Conservation (phyloP, 2,113 vertebrate species). For the Narcine bancroftii region DNA sequence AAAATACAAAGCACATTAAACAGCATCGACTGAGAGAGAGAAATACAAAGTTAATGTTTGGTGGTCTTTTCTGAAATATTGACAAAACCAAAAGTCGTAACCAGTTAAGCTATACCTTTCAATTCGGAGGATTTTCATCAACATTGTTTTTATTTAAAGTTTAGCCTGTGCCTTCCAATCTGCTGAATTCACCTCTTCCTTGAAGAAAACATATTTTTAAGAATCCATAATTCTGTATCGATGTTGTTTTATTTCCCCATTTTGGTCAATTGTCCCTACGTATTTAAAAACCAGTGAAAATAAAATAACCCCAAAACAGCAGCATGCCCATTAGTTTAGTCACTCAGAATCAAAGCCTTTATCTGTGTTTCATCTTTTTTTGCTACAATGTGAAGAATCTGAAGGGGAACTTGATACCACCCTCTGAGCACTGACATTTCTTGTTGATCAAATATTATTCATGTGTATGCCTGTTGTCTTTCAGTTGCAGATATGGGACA, state of each 20-base stretch:
- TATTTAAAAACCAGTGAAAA: neutral
- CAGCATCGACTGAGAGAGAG: too few relatives aligned
- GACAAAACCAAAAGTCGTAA: neutral
- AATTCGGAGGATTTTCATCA: neutral
- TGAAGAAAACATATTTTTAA: neutral
- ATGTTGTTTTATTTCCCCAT: neutral
- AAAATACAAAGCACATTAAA: too few relatives aligned
- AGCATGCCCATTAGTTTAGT: neutral
- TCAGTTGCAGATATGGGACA: conserved; percentile 87
- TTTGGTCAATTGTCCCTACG: neutral
- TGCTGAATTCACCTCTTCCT: neutral
- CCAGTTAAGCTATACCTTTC: neutral
- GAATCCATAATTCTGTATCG: neutral
- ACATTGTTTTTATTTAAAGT: neutral
- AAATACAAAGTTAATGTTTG: too few relatives aligned
- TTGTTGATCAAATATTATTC: conserved; percentile 1
- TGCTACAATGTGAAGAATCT: neutral
- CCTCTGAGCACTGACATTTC: neutral
- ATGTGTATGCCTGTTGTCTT: neutral
- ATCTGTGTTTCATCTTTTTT: neutral
- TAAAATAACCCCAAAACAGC: neutral
- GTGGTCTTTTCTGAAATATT: neutral
- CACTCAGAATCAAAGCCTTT: neutral
- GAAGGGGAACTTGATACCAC: neutral
- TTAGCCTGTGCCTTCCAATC: neutral